These are phyloP conservation scores for Spodoptera picta DNA, from an alignment of 2,888 invertebrate genomes.

Conservation along the genomic window DNA sequence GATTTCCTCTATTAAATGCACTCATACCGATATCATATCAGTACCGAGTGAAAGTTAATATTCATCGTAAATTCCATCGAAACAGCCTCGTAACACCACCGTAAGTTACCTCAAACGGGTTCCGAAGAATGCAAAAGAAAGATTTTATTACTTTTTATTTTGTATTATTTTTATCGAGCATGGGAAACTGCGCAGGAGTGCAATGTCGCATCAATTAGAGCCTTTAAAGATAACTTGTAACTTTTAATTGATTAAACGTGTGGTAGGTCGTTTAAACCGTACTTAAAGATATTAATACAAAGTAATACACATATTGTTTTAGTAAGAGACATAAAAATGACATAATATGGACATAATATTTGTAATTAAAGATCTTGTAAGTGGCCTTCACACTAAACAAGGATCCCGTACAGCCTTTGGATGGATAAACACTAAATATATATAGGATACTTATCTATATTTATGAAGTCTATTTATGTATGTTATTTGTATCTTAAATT, in stretches of 20 bases:
- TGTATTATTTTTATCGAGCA: conserved; percentile 28
- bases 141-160: conserved; percentile 28
- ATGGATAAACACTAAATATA: too few relatives aligned
- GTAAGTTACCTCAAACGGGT: conserved; percentile 47
- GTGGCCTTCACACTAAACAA: too few relatives aligned
- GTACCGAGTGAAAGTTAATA: conserved; percentile 29
- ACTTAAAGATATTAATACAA: too few relatives aligned
- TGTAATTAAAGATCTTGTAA: too few relatives aligned
- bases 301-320: too few relatives aligned
- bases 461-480: too few relatives aligned
- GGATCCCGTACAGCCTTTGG: too few relatives aligned
- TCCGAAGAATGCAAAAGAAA: conserved; percentile 40
- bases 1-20: conserved; percentile 22
- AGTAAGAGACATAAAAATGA: too few relatives aligned
- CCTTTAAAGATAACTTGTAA: conserved; percentile 16
- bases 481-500: too few relatives aligned
- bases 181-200: conserved; percentile 30
- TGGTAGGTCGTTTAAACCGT: neutral
- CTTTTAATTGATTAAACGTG: conserved; percentile 9
- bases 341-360: too few relatives aligned
- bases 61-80: conserved; percentile 11
- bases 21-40: conserved; percentile 2
- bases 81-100: conserved; percentile 8
- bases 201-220: conserved; percentile 35
- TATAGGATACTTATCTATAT: too few relatives aligned